These are phyloP conservation scores for Tetrao urogallus DNA, from an alignment of 2,113 vertebrate genomes.

Conservation along the genomic window DNA sequence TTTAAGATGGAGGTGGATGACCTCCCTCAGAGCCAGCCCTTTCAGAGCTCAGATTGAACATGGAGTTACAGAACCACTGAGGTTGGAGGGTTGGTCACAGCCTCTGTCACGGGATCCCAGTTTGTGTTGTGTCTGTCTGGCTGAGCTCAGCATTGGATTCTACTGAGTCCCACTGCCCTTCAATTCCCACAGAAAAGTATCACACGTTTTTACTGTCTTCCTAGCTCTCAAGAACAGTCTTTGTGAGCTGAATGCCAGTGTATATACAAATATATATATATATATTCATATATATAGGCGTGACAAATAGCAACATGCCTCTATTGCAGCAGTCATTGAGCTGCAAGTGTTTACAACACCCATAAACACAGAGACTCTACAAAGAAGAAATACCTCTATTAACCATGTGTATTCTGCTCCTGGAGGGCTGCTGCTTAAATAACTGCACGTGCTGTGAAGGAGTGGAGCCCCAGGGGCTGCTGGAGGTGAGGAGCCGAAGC, in stretches of 20 bases:
- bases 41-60: not conserved
- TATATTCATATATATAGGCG: not conserved
- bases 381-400: not conserved
- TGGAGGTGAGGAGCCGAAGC: accelerated
- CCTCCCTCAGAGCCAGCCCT: not conserved
- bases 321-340: not conserved
- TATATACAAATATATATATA: not conserved
- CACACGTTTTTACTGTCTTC: accelerated
- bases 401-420: accelerated
- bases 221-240: not conserved
- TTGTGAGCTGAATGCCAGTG: not conserved
- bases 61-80: not conserved
- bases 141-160: not conserved
- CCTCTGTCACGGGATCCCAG: accelerated
- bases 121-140: not conserved
- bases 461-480: not conserved
- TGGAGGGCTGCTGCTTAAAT: not conserved
- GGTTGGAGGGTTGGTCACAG: not conserved
- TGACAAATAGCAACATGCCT: not conserved
- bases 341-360: not conserved
- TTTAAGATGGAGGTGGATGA: not conserved
- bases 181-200: not conserved
- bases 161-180: not conserved
- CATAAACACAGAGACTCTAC: not conserved
- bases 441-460: not conserved